phyloP scores from a whole-genome alignment of 2,113 vertebrate genomes.

The Fulmarus glacialis region DNA sequence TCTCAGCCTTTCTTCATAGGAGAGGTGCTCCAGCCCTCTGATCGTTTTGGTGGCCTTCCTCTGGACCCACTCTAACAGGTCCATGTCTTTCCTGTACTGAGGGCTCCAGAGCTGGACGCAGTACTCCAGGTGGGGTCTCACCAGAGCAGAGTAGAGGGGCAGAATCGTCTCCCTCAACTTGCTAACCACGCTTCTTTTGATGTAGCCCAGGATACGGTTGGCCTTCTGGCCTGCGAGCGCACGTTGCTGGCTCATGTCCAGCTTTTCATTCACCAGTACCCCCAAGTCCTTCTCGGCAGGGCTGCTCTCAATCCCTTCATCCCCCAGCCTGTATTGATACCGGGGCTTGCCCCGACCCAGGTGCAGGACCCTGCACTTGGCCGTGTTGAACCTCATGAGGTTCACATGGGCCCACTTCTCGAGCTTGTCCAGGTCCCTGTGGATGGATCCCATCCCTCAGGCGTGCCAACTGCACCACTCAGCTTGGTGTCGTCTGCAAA shows the following conservation, averaged over 20 bases:
- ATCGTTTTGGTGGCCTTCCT: neutral
- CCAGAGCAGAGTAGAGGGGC: neutral
- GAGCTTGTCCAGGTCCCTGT: no score
- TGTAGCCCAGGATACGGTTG: neutral
- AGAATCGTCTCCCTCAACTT: neutral
- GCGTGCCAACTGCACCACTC: no score
- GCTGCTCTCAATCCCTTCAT: neutral
- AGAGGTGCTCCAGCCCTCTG: neutral
- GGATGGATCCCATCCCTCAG: no score
- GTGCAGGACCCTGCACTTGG: no score
- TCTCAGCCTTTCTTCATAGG: neutral
- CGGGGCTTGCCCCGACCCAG: no score
- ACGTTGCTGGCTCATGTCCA: neutral
- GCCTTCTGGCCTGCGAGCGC: no score
- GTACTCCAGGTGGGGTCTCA: neutral
- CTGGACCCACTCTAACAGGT: neutral
- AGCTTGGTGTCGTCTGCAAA: no score
- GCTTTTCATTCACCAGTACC: fast-evolving
- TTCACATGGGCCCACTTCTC: no score
- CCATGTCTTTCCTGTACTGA: neutral
- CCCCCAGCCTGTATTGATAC: neutral
- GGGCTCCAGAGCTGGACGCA: fast-evolving
- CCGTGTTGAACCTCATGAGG: no score
- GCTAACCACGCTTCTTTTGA: neutral
- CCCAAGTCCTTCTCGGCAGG: neutral